Conservation (phyloP, 2,888 invertebrate genomes). For the Harpalus rubripes region DNA sequence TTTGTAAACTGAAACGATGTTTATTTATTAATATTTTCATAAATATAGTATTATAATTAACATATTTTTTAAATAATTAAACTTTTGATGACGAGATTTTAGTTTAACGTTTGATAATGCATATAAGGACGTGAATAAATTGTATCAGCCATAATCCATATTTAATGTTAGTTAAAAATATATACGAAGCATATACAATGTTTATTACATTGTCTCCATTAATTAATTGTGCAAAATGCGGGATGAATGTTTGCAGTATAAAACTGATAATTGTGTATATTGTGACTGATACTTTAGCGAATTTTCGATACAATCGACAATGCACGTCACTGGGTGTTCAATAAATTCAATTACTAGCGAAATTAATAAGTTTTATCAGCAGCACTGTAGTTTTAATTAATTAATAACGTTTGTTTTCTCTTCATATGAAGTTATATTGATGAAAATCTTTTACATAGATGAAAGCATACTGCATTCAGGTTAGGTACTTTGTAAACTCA, state of each 20-base stretch:
- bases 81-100: too few species aligned
- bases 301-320: neutral
- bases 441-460: neutral
- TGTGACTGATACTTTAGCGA: neutral
- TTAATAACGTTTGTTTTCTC: conserved; percentile 6
- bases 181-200: neutral
- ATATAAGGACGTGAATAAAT: too few species aligned
- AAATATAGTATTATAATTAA: too few species aligned
- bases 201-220: conserved; percentile 1
- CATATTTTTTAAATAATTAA: too few species aligned
- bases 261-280: conserved; percentile 25
- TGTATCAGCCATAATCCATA: neutral
- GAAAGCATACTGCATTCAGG: neutral
- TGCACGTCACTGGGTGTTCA: neutral
- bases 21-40: too few species aligned
- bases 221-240: neutral
- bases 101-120: too few species aligned
- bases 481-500: neutral
- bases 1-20: too few species aligned
- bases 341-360: conserved; percentile 9
- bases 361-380: conserved; percentile 4
- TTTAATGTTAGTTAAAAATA: neutral
- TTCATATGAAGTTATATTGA: neutral
- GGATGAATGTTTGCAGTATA: conserved; percentile 1
- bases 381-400: neutral